Evolutionary conservation across 1,140 invertebrate species (phyloP).

Genomic region (Heliconius hermathena): DNA sequence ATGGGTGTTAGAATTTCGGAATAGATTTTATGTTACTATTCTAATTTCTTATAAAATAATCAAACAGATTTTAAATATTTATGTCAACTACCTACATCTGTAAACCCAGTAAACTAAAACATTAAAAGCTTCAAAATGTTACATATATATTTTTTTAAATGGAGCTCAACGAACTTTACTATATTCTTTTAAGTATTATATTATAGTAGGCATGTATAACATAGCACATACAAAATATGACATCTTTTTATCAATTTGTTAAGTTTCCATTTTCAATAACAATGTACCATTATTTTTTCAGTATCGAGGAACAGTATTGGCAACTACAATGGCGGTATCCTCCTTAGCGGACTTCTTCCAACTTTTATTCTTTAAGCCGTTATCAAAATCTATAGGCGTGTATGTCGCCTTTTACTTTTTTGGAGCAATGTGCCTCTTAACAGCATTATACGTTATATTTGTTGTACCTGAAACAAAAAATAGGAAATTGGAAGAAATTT

Average conservation of each 20-base stretch:
- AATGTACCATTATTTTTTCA: conserved; percentile 41
- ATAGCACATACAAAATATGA: no score
- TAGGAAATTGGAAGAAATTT: conserved; percentile 60
- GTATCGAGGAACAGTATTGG: conserved; percentile 69
- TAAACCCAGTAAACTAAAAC: no score
- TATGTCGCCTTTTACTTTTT: conserved; percentile 69
- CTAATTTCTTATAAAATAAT: no score
- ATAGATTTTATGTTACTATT: no score
- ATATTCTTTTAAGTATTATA: no score
- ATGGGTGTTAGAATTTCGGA: no score
- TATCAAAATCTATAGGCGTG: conserved; percentile 57
- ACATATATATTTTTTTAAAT: no score
- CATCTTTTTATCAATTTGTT: background rate
- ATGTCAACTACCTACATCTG: no score
- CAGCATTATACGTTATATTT: conserved; percentile 55
- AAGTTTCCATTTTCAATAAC: background rate
- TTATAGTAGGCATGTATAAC: no score
- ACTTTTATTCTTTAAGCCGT: conserved; percentile 65
- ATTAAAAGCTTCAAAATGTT: no score
- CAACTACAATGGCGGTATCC: conserved; percentile 57
- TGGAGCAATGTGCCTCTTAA: conserved; percentile 54
- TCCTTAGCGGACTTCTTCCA: conserved; percentile 58
- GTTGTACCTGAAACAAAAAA: conserved; percentile 65
- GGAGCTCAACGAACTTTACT: no score
- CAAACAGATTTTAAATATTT: no score